phyloP scores from a whole-genome alignment of 2,888 invertebrate species.

The Tetragonisca angustula region DNA sequence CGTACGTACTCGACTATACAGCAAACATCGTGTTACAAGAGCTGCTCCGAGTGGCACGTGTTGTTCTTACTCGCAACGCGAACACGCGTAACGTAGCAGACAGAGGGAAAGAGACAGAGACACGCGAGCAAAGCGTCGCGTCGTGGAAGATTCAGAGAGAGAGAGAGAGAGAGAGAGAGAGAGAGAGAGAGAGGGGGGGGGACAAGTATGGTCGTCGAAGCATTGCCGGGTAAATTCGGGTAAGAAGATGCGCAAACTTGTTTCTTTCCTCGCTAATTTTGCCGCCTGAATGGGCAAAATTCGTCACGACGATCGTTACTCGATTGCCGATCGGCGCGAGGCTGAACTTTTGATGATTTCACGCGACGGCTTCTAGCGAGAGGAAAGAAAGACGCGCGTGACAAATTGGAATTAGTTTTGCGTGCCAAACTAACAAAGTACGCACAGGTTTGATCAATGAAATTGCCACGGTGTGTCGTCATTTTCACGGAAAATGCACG shows the following conservation, averaged over 20 bases:
- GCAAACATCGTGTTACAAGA: slow-evolving; percentile 67
- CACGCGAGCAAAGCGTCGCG: background rate
- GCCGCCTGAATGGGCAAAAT: no score
- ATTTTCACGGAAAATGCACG: slow-evolving; percentile 44
- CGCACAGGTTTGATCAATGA: slow-evolving; percentile 53
- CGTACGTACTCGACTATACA: slow-evolving; percentile 56
- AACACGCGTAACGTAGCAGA: slow-evolving; percentile 24
- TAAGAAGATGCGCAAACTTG: no score
- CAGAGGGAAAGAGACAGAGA: background rate
- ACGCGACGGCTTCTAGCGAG: background rate
- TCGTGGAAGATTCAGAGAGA: background rate
- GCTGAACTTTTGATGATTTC: background rate
- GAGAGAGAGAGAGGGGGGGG: background rate
- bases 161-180: background rate
- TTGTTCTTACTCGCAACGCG: slow-evolving; percentile 68
- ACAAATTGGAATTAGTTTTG: background rate
- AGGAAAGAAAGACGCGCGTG: background rate
- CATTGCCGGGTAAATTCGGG: no score
- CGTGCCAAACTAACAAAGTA: slow-evolving; percentile 32
- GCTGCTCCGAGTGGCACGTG: slow-evolving; percentile 64
- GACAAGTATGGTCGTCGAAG: background rate
- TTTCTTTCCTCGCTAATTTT: no score
- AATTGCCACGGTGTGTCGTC: slow-evolving; percentile 17
- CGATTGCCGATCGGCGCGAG: no score
- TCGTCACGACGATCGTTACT: no score